Evolutionary conservation across 2,888 invertebrate genomes (phyloP).

Genomic region (Drosophila neotestacea): DNA sequence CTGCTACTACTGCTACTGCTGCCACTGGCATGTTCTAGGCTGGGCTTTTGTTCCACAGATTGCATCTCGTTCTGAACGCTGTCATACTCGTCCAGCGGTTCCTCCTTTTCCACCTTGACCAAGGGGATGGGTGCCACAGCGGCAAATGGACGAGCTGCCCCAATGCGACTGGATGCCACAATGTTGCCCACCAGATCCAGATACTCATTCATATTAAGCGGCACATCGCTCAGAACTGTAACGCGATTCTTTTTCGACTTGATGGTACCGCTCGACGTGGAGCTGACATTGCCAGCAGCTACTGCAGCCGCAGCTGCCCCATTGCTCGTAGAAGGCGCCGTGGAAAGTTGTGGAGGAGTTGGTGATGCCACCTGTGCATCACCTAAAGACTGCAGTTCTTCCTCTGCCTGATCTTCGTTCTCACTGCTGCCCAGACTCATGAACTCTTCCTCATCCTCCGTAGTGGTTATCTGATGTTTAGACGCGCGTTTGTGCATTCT

Average conservation of each 20-base stretch:
- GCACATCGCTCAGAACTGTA: constrained; percentile 85
- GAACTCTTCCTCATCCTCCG: constrained; percentile 71
- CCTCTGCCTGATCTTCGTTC: constrained; percentile 39
- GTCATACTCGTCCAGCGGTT: constrained; percentile 82
- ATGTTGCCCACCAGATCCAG: constrained; percentile 84
- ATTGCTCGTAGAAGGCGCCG: constrained; percentile 63
- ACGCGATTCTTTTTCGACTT: constrained; percentile 81
- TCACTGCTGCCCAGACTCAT: constrained; percentile 77
- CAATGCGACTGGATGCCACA: constrained; percentile 83
- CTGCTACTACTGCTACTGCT: constrained; percentile 40
- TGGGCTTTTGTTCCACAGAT: constrained; percentile 51
- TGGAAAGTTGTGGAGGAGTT: constrained; percentile 37
- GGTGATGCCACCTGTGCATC: constrained; percentile 7
- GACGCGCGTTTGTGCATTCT: constrained; percentile 46
- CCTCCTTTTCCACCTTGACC: constrained; percentile 83
- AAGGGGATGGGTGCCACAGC: constrained; percentile 76
- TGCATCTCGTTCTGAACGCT: constrained; percentile 17
- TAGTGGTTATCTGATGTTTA: constrained; percentile 34
- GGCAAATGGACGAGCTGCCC: constrained; percentile 72
- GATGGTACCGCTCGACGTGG: constrained; percentile 42
- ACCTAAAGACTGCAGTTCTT: constrained; percentile 15
- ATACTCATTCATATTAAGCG: constrained; percentile 84
- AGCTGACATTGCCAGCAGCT: constrained; percentile 11
- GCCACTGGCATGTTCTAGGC: constrained; percentile 43
- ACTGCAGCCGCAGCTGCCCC: constrained; percentile 33